Percentiles rank a stretch among this genome's conserved stretches.
phyloP scores from a whole-genome alignment of 2,113 vertebrate genomes.

The Casuarius casuarius region DNA sequence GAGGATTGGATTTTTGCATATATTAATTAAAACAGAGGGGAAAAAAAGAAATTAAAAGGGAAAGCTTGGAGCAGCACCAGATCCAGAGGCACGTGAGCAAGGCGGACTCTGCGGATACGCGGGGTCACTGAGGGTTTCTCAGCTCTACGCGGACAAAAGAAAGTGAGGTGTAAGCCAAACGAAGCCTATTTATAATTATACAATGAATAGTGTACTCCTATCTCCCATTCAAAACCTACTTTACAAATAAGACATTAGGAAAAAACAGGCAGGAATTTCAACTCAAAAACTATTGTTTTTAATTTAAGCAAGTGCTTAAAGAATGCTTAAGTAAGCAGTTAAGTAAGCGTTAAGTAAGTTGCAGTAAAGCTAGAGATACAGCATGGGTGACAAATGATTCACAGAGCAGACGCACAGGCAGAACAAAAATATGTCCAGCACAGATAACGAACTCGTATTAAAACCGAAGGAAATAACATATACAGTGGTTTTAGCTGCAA shows the following conservation, averaged over 20 bases:
- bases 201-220: neutral
- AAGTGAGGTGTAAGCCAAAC: neutral
- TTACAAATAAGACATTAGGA: neutral
- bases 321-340: too few relatives aligned
- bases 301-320: neutral
- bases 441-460: neutral
- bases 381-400: neutral
- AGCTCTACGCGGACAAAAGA: neutral
- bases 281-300: neutral
- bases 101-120: accelerated
- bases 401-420: neutral
- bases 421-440: neutral
- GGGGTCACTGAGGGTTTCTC: neutral
- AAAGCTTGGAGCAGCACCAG: neutral
- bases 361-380: neutral
- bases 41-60: neutral
- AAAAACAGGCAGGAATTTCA: neutral
- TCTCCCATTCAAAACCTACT: neutral
- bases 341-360: too few relatives aligned
- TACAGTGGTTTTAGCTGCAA: neutral
- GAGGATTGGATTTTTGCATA: neutral
- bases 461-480: neutral
- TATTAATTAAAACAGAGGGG: neutral
- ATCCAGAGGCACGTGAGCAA: neutral
- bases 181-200: neutral